Base-by-base conservation (phyloP, 2,797 vertebrate genomes). In the Coilia nasus region DNA sequence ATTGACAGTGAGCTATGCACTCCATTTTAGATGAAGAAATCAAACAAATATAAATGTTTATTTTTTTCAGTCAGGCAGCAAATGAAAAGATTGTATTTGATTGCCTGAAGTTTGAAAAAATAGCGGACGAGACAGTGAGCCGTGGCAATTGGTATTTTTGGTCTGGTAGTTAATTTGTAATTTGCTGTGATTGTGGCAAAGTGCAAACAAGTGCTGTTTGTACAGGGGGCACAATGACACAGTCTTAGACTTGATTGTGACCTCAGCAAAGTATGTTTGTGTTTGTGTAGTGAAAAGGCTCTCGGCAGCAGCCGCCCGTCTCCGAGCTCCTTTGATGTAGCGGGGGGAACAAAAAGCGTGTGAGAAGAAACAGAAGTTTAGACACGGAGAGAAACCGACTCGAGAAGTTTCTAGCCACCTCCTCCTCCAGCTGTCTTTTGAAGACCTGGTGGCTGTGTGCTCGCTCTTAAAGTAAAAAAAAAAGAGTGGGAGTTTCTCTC, bases 331-430 rank as follows among this genome's bases (percentile, higher is more conserved):
- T 84, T 82, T 89, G 85, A 85, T 83, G 83, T 83, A 57, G 35
- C 28, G 62, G 83, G 75, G 71, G 67, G 82, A 62, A 12, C 17
- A 85, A 87, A 85, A 87, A 86, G 85, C 57, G 25, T 31, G 46
- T 35, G 87, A 80, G 46, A 64, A 82, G 41, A 60, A 83, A 83
- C 71, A 78, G 71, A 41, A 21, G 78, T 44, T 75, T 44, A 86
- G 84, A 84, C 19, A 82, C 75, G 82, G 82, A 82, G 56, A 64
- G 83, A 85, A 83, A 59, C 67, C 82, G 19, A 60, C 44, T 83
- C 82, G 62, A 56, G 56, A 86, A 86, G 83, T 86, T 86, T 86
- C 85, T 82, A 78, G 83, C 83, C 28, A 64, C 83, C 81, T 83
- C 83, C 64, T 83, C 78, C 56, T 62, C 57, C 75, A 82, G 71